Conservation (phyloP, 2,113 vertebrate species). For the Gasterosteus aculeatus region DNA sequence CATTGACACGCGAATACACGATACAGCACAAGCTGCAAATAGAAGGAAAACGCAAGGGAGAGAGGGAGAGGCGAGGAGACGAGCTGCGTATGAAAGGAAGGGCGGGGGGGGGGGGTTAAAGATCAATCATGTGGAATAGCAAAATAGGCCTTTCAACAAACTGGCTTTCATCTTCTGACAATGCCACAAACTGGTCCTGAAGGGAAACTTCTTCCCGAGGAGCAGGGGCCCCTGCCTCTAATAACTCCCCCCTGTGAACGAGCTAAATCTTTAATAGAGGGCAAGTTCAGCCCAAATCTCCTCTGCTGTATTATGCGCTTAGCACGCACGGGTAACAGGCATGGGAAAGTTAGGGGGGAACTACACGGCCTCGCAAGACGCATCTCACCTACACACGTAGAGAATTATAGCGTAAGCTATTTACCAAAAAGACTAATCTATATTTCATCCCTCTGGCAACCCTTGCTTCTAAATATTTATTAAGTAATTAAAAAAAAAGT, state of each 20-base stretch:
- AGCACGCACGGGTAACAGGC: background rate
- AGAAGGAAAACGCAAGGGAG: slow-evolving; percentile 31
- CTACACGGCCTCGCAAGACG: background rate
- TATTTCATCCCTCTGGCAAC: slow-evolving; percentile 64
- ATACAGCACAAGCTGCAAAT: slow-evolving; percentile 23
- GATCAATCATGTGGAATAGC: slow-evolving; percentile 76
- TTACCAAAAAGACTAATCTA: slow-evolving; percentile 65
- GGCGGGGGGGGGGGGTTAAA: slow-evolving; percentile 14
- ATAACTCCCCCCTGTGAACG: slow-evolving; percentile 75
- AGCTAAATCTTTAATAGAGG: slow-evolving; percentile 77
- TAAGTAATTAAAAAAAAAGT: slow-evolving; percentile 74
- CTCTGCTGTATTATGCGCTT: slow-evolving; percentile 13
- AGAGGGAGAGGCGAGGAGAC: slow-evolving; percentile 9
- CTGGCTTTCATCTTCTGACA: slow-evolving; percentile 78
- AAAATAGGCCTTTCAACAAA: slow-evolving; percentile 76
- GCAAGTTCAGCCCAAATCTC: slow-evolving; percentile 59
- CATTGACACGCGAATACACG: slow-evolving; percentile 31
- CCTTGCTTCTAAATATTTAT: slow-evolving; percentile 78
- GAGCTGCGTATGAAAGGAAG: slow-evolving; percentile 48
- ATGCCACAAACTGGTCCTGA: slow-evolving; percentile 77
- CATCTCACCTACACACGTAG: background rate
- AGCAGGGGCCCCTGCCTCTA: slow-evolving; percentile 63
- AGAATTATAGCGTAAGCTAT: slow-evolving; percentile 60
- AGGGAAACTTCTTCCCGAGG: slow-evolving; percentile 64
- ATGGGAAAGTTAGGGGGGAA: slow-evolving; percentile 21